A percentile compares a stretch with the other conserved stretches of the same genome.
Conservation (phyloP, 2,888 invertebrate genomes). For the Cantharis rufa region DNA sequence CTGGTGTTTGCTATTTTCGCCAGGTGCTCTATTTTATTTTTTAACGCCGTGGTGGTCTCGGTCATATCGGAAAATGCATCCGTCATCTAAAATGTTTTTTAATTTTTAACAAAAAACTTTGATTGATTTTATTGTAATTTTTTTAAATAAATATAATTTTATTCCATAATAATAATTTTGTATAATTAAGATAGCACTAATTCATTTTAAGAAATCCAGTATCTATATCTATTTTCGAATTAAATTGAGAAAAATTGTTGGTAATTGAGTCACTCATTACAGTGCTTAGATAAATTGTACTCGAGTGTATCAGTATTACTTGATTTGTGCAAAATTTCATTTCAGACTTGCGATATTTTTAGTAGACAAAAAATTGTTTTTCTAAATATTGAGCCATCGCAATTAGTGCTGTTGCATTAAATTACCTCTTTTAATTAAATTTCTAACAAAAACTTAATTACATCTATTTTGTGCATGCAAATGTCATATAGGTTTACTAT, state of each 20-base stretch:
- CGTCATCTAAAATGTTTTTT: conserved; percentile 57
- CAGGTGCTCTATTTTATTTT: conserved; percentile 40
- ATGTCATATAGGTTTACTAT: not conserved
- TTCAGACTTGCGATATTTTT: not conserved
- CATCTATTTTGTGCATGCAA: not conserved
- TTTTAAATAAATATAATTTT: not conserved
- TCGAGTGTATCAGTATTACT: not conserved
- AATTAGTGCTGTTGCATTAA: too few species aligned
- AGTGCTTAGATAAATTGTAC: not conserved
- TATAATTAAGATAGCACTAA: not conserved
- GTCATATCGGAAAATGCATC: conserved; percentile 68
- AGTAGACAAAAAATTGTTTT: too few species aligned
- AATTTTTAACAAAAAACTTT: not conserved
- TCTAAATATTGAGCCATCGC: too few species aligned
- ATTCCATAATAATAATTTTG: not conserved
- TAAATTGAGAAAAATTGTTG: not conserved
- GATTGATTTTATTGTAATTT: not conserved
- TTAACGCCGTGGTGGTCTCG: conserved; percentile 59
- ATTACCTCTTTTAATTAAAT: not conserved
- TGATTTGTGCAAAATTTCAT: not conserved
- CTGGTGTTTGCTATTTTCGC: conserved; percentile 41
- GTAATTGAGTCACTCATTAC: not conserved
- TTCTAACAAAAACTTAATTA: not conserved
- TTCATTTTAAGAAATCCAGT: not conserved
- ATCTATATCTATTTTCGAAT: not conserved